phyloP scores from a whole-genome alignment of 2,113 vertebrate species.

The Chlorodrepanis virens region DNA sequence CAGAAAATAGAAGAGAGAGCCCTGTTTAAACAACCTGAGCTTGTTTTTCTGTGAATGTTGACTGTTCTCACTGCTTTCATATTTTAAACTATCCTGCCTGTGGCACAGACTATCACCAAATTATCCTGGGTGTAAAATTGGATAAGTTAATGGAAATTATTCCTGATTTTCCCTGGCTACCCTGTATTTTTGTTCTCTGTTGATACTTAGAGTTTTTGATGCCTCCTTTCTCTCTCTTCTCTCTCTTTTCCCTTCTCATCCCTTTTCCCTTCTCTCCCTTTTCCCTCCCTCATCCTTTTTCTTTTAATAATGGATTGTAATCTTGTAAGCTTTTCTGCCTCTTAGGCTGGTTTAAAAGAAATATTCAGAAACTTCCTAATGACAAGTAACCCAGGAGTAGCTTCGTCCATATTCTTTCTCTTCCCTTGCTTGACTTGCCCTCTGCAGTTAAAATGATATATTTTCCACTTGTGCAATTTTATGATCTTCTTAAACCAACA shows the following conservation, averaged over 20 bases:
- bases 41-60: neutral
- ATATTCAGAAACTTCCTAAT: neutral
- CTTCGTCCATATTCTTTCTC: neutral
- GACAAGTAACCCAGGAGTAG: neutral
- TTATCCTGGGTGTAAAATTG: neutral
- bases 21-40: neutral
- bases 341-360: neutral
- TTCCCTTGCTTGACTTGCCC: neutral
- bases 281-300: neutral
- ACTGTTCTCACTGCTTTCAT: neutral
- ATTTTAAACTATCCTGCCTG: neutral
- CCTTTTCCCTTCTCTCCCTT: no score
- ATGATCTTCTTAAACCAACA: conserved; percentile 39
- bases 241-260: fast-evolving
- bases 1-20: neutral
- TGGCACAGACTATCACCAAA: neutral
- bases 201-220: neutral
- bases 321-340: neutral
- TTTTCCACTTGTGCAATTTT: conserved; percentile 43
- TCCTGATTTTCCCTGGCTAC: neutral
- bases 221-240: neutral
- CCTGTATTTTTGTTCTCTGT: neutral
- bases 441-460: conserved; percentile 20
- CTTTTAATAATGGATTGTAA: neutral
- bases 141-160: neutral